Conservation (phyloP, 1,140 invertebrate genomes). For the Hesperophylax magnus region DNA sequence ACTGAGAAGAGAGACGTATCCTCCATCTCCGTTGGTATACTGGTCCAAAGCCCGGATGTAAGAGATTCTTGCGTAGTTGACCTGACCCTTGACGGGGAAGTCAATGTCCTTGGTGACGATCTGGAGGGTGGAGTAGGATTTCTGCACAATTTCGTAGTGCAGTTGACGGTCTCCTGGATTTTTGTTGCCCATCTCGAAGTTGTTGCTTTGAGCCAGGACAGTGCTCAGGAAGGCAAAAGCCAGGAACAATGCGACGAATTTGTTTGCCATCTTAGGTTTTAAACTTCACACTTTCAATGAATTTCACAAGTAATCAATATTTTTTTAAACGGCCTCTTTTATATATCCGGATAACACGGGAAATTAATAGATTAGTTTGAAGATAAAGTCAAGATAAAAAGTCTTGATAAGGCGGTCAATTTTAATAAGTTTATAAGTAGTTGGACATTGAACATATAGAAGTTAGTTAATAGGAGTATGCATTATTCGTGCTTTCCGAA, state of each 20-base stretch:
- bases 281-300: neutral
- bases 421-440: neutral
- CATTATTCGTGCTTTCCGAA: too few relatives aligned
- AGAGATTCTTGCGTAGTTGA: slow-evolving; percentile 67
- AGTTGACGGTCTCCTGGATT: slow-evolving; percentile 58
- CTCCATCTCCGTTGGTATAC: slow-evolving; percentile 69
- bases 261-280: slow-evolving; percentile 34
- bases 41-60: slow-evolving; percentile 67
- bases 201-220: slow-evolving; percentile 46
- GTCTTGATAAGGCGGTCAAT: neutral
- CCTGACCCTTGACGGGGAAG: slow-evolving; percentile 57
- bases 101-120: slow-evolving; percentile 60
- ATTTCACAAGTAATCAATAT: neutral
- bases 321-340: neutral
- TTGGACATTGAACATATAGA: too few relatives aligned
- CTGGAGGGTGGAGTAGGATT: slow-evolving; percentile 63
- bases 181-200: slow-evolving; percentile 52
- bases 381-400: neutral
- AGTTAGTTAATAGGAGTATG: too few relatives aligned
- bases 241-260: slow-evolving; percentile 36
- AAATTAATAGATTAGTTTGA: neutral
- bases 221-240: slow-evolving; percentile 28
- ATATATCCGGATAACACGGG: neutral
- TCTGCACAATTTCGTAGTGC: slow-evolving; percentile 61
- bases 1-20: slow-evolving; percentile 60